phyloP scores from a whole-genome alignment of 2,113 vertebrate genomes.

The Prochilodus magdalenae region DNA sequence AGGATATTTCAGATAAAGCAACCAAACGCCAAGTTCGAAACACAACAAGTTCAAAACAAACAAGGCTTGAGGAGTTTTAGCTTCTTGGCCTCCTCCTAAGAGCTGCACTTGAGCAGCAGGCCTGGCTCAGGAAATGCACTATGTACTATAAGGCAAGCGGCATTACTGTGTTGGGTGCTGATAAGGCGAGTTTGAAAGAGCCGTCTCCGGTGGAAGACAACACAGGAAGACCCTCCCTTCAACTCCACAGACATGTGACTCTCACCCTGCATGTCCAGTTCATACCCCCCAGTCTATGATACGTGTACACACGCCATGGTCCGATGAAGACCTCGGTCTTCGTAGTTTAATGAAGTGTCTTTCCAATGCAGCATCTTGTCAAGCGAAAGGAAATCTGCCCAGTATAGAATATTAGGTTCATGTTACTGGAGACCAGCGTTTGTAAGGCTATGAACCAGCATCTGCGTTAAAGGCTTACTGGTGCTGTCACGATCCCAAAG shows the following conservation, averaged over 20 bases:
- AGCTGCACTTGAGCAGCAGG: not conserved
- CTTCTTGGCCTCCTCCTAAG: not conserved
- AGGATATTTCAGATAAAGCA: not conserved
- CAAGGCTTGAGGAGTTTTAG: not conserved
- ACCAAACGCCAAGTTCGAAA: not conserved
- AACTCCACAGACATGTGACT: not conserved
- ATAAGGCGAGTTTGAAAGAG: constrained; percentile 47
- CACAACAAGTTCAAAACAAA: not conserved
- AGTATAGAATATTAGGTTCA: too few species aligned
- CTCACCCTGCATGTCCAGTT: not conserved
- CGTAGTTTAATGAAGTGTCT: too few species aligned
- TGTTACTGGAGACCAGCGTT: too few species aligned
- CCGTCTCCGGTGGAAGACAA: constrained; percentile 42
- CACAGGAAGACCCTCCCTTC: constrained; percentile 48
- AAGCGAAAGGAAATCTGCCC: too few species aligned
- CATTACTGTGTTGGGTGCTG: constrained; percentile 43
- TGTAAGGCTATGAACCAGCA: too few species aligned
- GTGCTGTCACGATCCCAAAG: too few species aligned
- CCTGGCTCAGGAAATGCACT: not conserved
- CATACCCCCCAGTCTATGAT: not conserved
- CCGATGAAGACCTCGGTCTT: too few species aligned
- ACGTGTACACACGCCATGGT: too few species aligned
- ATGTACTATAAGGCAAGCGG: constrained; percentile 10
- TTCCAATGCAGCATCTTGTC: too few species aligned
- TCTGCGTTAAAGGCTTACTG: too few species aligned